Evolutionary conservation across 2,113 vertebrate genomes (phyloP).

Genomic region (Galemys pyrenaicus): DNA sequence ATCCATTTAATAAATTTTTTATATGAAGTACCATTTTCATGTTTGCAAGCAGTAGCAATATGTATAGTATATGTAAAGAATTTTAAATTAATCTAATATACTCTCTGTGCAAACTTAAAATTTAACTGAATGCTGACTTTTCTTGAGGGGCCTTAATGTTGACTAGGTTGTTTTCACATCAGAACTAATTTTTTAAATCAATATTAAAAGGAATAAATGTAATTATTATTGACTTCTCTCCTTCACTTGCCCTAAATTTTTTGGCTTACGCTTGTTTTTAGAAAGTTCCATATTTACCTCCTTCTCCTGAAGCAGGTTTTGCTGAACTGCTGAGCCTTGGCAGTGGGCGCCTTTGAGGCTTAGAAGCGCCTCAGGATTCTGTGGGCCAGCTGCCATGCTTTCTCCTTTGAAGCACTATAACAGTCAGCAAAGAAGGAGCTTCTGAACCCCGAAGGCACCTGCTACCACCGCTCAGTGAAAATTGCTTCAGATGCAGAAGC

Average conservation of each 20-base stretch:
- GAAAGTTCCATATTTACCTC: constrained; percentile 69
- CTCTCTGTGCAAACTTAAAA: constrained; percentile 24
- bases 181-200: not conserved
- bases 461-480: constrained; percentile 81
- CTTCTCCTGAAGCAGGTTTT: constrained; percentile 79
- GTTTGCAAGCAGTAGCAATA: not conserved
- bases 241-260: constrained; percentile 36
- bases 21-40: not conserved
- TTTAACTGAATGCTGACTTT: constrained; percentile 41
- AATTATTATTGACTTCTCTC: not conserved
- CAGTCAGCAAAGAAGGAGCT: constrained; percentile 77
- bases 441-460: constrained; percentile 82
- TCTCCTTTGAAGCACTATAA: constrained; percentile 72
- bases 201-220: constrained; percentile 13
- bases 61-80: not conserved
- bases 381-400: constrained; percentile 66
- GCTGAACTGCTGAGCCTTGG: constrained; percentile 80
- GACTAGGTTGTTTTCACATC: not conserved
- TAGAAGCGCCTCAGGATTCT: constrained; percentile 77
- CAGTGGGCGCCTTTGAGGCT: constrained; percentile 82
- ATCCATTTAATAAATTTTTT: not conserved
- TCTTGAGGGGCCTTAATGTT: not conserved
- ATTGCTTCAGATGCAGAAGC: constrained; percentile 74
- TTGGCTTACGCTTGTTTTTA: constrained; percentile 68
- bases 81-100: constrained; percentile 1